Evolutionary conservation across 2,888 invertebrate species (phyloP).

Genomic region (Xestia sexstrigata): DNA sequence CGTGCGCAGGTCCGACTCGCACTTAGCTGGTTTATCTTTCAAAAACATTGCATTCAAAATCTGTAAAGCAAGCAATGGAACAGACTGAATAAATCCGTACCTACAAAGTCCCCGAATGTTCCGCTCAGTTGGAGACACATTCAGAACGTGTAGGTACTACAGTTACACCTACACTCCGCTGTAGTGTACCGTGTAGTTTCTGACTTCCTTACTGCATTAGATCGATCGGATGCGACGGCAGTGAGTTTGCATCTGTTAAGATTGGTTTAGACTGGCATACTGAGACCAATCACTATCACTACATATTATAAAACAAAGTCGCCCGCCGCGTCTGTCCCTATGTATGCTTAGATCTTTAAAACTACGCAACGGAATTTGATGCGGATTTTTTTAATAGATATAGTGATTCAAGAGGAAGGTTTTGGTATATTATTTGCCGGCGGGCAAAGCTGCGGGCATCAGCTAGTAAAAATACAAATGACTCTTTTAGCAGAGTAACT

Average conservation of each 20-base stretch:
- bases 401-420: no score
- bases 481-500: no score
- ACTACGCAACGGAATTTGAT: no score
- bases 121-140: slow-evolving; percentile 24
- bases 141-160: slow-evolving; percentile 18
- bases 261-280: slow-evolving; percentile 6
- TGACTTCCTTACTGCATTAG: slow-evolving; percentile 29
- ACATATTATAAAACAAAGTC: no score
- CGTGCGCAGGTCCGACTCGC: no score
- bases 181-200: slow-evolving; percentile 7
- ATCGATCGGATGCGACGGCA: slow-evolving; percentile 39
- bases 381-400: no score
- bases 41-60: slow-evolving; percentile 16
- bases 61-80: slow-evolving; percentile 20
- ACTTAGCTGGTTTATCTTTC: no score
- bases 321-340: no score
- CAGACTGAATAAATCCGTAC: slow-evolving; percentile 33
- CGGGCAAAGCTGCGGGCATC: no score
- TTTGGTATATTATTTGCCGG: no score
- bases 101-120: slow-evolving; percentile 38
- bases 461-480: not conserved
- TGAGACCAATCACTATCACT: not conserved
- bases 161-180: not conserved
- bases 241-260: slow-evolving; percentile 32
- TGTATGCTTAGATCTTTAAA: no score